Conservation (phyloP, 2,113 vertebrate species). For the Amblyopsis rosae region DNA sequence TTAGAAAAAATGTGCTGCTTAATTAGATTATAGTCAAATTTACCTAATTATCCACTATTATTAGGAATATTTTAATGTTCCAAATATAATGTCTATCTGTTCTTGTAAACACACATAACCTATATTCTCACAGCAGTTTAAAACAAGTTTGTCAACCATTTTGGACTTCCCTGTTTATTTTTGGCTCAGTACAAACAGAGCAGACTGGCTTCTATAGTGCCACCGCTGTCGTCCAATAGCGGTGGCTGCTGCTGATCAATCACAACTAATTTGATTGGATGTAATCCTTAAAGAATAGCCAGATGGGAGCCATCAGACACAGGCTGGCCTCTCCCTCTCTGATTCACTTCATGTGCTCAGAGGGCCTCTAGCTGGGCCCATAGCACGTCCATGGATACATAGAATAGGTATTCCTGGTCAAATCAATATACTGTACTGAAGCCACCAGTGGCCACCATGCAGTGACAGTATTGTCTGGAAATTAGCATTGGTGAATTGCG, state of each 20-base stretch:
- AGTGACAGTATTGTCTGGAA: slow-evolving; percentile 12
- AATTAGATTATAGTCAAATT: no score
- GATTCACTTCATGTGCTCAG: slow-evolving; percentile 75
- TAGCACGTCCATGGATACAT: slow-evolving; percentile 44
- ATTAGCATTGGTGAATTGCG: not conserved
- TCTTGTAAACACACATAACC: not conserved
- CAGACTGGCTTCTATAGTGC: slow-evolving; percentile 49
- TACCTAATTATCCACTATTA: not conserved
- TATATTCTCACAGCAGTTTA: not conserved
- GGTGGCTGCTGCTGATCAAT: slow-evolving; percentile 69
- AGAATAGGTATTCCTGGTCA: slow-evolving; percentile 20
- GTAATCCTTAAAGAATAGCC: slow-evolving; percentile 67
- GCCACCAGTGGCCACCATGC: not conserved
- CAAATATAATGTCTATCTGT: not conserved
- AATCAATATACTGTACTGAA: slow-evolving; percentile 37
- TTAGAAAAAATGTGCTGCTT: no score
- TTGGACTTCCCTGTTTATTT: no score
- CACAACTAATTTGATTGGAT: slow-evolving; percentile 70
- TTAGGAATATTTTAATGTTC: not conserved
- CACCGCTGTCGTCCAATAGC: slow-evolving; percentile 61
- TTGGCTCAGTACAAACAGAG: slow-evolving; percentile 29
- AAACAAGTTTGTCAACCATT: slow-evolving; percentile 22
- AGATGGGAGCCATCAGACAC: slow-evolving; percentile 71
- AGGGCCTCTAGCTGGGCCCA: slow-evolving; percentile 47
- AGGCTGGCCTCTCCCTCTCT: slow-evolving; percentile 55